Percentiles rank a stretch among this genome's conserved stretches.
phyloP scores from a whole-genome alignment of 2,888 invertebrate genomes.

The Autographa pulchrina region DNA sequence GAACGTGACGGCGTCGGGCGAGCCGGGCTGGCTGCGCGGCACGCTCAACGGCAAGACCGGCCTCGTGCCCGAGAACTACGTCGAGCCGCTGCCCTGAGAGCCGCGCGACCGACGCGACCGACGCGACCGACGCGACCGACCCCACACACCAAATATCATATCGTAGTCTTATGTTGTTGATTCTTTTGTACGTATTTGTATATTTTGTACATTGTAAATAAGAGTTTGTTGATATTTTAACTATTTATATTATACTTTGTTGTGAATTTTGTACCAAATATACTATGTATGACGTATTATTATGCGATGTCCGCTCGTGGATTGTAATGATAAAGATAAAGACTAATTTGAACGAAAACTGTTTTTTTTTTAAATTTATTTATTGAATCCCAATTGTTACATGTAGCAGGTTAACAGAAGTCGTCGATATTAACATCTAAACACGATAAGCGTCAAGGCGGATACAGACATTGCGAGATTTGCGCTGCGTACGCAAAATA shows the following conservation, averaged over 20 bases:
- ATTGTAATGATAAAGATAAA: conserved; percentile 60
- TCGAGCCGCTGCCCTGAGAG: conserved; percentile 94
- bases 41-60: conserved; percentile 97
- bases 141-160: conserved; percentile 64
- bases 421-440: conserved; percentile 25
- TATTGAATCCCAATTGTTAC: conserved; percentile 48
- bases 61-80: conserved; percentile 98
- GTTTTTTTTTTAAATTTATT: conserved; percentile 21
- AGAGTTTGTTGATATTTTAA: conserved; percentile 87
- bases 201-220: conserved; percentile 88
- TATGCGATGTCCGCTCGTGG: conserved; percentile 57
- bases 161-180: conserved; percentile 78
- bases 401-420: conserved; percentile 15
- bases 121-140: conserved; percentile 2
- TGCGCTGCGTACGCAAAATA: too few relatives aligned
- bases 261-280: conserved; percentile 89
- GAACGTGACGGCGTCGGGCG: conserved; percentile 97
- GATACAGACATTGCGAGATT: too few relatives aligned
- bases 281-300: conserved; percentile 71
- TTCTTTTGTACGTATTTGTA: conserved; percentile 83
- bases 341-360: conserved; percentile 56
- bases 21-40: conserved; percentile 99
- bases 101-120: not conserved
- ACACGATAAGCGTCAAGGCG: conserved; percentile 30
- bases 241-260: conserved; percentile 87